Percentiles rank a stretch among this genome's conserved stretches.
These are phyloP conservation scores for Pandemis corylana DNA, from an alignment of 2,888 invertebrate species.

Conservation along the genomic window DNA sequence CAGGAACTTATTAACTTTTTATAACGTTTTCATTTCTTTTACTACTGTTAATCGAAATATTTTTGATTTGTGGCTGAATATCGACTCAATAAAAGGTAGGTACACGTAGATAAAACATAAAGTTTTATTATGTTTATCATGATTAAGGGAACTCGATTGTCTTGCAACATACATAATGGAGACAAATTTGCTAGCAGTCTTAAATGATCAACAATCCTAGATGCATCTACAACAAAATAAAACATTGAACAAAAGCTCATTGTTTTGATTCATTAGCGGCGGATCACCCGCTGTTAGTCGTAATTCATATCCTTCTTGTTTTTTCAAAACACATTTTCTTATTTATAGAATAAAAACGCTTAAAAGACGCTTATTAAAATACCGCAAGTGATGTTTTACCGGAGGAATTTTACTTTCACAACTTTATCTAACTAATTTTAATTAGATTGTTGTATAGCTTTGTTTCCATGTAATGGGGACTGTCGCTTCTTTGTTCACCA, in stretches of 20 bases:
- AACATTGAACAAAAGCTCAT: not conserved
- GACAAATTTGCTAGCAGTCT: not conserved
- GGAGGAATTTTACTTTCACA: too few relatives aligned
- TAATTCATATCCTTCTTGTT: not conserved
- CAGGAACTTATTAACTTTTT: conserved; percentile 27
- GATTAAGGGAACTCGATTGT: not conserved
- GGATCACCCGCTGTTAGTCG: not conserved
- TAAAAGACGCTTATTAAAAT: too few relatives aligned
- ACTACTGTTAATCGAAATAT: conserved; percentile 20
- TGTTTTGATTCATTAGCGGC: not conserved
- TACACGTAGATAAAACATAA: not conserved
- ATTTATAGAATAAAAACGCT: too few relatives aligned
- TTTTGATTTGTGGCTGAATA: not conserved
- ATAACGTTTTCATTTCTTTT: conserved; percentile 7
- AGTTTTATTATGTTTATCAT: not conserved
- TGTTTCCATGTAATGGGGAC: too few relatives aligned
- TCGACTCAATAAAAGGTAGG: not conserved
- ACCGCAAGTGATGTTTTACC: too few relatives aligned
- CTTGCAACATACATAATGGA: not conserved
- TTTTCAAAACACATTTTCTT: too few relatives aligned
- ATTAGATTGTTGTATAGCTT: too few relatives aligned
- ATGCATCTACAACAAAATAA: not conserved
- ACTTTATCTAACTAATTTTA: too few relatives aligned
- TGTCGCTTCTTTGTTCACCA: too few relatives aligned
- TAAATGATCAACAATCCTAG: not conserved